phyloP scores from a whole-genome alignment of 2,888 invertebrate genomes.

The Leuctra nigra region DNA sequence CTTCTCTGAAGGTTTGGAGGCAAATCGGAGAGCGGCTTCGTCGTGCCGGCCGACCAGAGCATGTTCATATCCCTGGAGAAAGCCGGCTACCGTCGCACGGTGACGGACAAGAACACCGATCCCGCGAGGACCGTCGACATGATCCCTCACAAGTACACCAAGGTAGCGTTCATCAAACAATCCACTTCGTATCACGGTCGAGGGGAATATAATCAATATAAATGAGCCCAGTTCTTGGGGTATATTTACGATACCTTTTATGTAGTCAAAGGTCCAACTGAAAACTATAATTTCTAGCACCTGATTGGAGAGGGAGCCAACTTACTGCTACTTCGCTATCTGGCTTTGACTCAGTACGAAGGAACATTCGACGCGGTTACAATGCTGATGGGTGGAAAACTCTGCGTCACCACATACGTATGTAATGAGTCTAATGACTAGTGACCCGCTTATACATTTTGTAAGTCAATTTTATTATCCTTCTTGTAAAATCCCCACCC shows the following conservation, averaged over 20 bases:
- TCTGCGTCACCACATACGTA: conserved; percentile 14
- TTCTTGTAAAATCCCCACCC: no score
- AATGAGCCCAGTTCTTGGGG: not conserved
- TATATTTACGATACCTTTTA: no score
- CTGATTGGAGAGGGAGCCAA: conserved; percentile 18
- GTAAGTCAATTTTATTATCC: no score
- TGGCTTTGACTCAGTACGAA: conserved; percentile 8
- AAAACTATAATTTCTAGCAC: conserved; percentile 11
- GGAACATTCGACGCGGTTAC: not conserved
- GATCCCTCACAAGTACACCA: not conserved
- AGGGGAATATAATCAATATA: no score
- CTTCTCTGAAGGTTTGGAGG: no score
- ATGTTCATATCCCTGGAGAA: not conserved
- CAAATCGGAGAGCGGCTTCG: not conserved
- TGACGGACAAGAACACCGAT: not conserved
- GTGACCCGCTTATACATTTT: no score
- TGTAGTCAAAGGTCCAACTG: no score
- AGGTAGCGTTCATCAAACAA: not conserved
- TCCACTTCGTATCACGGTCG: no score
- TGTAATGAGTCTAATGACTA: no score
- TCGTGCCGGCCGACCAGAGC: not conserved
- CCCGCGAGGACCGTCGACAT: not conserved
- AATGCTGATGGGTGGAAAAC: conserved; percentile 6
- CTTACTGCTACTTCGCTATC: conserved; percentile 10
- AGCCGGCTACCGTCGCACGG: not conserved